Percentiles rank a stretch among this genome's conserved stretches.
These are phyloP conservation scores for Macrobrachium nipponense DNA, from an alignment of 1,140 invertebrate species.

Conservation along the genomic window DNA sequence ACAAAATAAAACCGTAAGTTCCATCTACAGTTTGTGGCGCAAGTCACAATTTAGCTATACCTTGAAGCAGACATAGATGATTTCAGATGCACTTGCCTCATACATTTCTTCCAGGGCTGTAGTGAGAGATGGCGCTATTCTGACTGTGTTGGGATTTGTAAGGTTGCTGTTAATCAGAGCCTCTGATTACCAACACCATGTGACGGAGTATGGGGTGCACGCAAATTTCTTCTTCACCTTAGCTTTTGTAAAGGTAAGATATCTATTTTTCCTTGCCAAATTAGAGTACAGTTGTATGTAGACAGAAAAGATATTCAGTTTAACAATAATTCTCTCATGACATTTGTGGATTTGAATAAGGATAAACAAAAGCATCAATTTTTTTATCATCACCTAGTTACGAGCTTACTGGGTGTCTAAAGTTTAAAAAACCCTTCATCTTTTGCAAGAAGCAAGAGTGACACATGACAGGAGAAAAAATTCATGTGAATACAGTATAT, in stretches of 20 bases:
- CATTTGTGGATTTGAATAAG: too few species aligned
- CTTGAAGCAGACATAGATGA: neutral
- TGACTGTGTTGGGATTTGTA: constrained; percentile 68
- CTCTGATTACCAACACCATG: constrained; percentile 72
- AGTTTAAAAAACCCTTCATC: too few species aligned
- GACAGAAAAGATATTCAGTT: neutral
- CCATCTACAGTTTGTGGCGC: neutral
- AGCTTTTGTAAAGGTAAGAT: constrained; percentile 70
- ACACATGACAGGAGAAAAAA: too few species aligned
- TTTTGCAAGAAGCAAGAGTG: too few species aligned
- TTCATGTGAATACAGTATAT: too few species aligned
- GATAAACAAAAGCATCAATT: too few species aligned
- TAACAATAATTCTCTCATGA: too few species aligned
- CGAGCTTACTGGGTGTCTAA: too few species aligned
- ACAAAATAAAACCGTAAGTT: too few species aligned
- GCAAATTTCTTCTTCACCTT: constrained; percentile 76
- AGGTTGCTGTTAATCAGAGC: constrained; percentile 69
- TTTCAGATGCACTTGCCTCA: neutral
- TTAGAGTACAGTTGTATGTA: neutral
- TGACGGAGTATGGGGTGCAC: constrained; percentile 74
- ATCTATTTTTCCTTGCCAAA: neutral
- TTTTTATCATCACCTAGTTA: too few species aligned
- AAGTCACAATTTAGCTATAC: neutral
- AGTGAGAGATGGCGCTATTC: constrained; percentile 8
- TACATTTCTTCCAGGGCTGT: constrained; percentile 19